Evolutionary conservation across 1,140 invertebrate genomes (phyloP).

Genomic region (Hydropsyche tenuis): DNA sequence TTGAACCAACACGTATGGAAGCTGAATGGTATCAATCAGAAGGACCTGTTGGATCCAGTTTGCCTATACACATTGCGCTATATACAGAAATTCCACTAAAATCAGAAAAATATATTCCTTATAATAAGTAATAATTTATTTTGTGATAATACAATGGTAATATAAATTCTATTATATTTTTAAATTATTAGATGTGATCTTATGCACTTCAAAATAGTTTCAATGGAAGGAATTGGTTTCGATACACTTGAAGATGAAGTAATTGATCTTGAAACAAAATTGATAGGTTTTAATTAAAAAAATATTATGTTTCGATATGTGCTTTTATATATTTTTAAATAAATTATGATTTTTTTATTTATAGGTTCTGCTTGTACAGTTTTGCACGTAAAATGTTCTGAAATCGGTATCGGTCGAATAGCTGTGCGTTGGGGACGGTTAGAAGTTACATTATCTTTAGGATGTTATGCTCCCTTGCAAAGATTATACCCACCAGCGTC

Average conservation of each 20-base stretch:
- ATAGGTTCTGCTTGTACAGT: constrained; percentile 44
- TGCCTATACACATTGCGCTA: constrained; percentile 43
- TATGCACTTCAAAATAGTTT: constrained; percentile 38
- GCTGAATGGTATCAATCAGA: constrained; percentile 43
- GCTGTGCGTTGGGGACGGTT: constrained; percentile 27
- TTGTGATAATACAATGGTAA: neutral
- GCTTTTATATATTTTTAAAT: constrained; percentile 4
- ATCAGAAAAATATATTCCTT: constrained; percentile 26
- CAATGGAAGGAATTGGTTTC: constrained; percentile 43
- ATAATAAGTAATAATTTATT: constrained; percentile 36
- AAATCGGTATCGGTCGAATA: constrained; percentile 34
- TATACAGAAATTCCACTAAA: constrained; percentile 30
- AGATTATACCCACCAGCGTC: constrained; percentile 31
- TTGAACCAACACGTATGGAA: constrained; percentile 43
- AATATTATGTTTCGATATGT: constrained; percentile 7
- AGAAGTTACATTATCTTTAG: constrained; percentile 30
- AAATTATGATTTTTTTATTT: neutral
- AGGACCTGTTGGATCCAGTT: constrained; percentile 31
- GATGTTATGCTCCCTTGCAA: constrained; percentile 42
- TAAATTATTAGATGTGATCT: constrained; percentile 44
- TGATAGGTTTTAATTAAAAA: neutral
- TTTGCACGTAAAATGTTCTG: constrained; percentile 31
- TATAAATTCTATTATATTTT: constrained; percentile 28
- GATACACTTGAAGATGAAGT: constrained; percentile 16
- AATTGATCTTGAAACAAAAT: neutral